Conservation (phyloP, 2,888 invertebrate genomes). For the Lycia hirtaria region DNA sequence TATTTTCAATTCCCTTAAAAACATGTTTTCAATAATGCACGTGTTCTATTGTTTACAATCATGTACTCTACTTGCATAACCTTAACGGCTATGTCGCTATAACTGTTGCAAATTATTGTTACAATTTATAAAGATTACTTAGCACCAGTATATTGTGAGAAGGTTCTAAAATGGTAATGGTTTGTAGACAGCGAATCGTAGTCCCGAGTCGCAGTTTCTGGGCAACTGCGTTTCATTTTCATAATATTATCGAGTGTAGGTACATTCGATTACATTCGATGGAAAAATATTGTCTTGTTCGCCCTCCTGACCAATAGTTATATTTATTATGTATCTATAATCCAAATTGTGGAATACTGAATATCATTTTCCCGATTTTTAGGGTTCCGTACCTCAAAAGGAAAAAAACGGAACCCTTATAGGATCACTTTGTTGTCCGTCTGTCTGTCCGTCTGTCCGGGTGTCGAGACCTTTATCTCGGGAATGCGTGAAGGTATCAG, state of each 20-base stretch:
- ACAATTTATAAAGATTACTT: background rate
- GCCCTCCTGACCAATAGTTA: no score
- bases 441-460: no score
- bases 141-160: background rate
- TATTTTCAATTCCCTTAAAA: constrained; percentile 14
- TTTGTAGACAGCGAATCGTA: constrained; percentile 6
- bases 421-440: no score
- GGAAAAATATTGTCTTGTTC: no score
- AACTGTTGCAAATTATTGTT: background rate
- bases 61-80: background rate
- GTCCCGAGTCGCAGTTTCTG: constrained; percentile 5
- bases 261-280: no score
- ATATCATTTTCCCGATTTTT: no score
- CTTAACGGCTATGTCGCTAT: constrained; percentile 5
- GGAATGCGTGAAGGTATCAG: no score
- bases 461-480: no score
- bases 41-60: constrained; percentile 20
- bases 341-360: no score
- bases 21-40: constrained; percentile 22
- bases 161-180: background rate
- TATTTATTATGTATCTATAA: no score
- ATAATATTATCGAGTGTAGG: constrained; percentile 12
- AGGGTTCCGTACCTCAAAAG: no score
- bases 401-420: no score
- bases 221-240: constrained; percentile 21